Base-by-base conservation (phyloP, 2,797 vertebrate genomes). In the Spea hammondii region DNA sequence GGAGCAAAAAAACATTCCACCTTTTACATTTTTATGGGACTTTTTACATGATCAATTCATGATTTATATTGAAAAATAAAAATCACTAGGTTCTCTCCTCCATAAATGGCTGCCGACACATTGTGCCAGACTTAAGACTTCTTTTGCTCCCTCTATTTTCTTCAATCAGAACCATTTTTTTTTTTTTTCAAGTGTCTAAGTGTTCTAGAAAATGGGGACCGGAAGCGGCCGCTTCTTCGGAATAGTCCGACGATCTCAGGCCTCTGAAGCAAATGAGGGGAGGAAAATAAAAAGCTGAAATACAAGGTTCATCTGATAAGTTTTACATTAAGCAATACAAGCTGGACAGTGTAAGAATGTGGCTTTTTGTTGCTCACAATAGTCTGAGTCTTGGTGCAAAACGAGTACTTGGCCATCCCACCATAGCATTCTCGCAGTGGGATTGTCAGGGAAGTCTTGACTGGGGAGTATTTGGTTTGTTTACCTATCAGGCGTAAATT, bases 401-500 rank as follows among this genome's bases (percentile, higher is more conserved):
- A 97, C 93, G 94, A 95, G 94, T 94, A 96, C 94, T 94, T 94
- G 95, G 95, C 94, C 96, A 94, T 94, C 93, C 95, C 94, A 95
- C 95, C 93, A 95, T 95, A 97, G 95, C 95, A 97, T 95, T 97
- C 95, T 97, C 94, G 94, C 92, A 97, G 96, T 96, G 95, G 94
- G 93, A 91, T 93, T 95, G 95, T 94, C 94, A 93, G 96, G 96
- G 96, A 91, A 95, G 96, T 98, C 96, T 98, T 98, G 96, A 95
- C 95, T 96, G 94, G 93, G 93, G 91, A 92, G 93, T 93, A 93
- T 92, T 96, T 97, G 95, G 96, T 96, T 95, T 97, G 95, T 97
- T 98, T 99, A 99, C 97, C 97, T 99, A 99, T 99, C 97, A 97
- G 98, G 97, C 95, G 96, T 99, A 99, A 99, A 99, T 95, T 99